Percentiles rank a stretch among this genome's conserved stretches.
Evolutionary conservation across 2,797 vertebrate species (phyloP).

Genomic region (Sebastes glaucus): DNA sequence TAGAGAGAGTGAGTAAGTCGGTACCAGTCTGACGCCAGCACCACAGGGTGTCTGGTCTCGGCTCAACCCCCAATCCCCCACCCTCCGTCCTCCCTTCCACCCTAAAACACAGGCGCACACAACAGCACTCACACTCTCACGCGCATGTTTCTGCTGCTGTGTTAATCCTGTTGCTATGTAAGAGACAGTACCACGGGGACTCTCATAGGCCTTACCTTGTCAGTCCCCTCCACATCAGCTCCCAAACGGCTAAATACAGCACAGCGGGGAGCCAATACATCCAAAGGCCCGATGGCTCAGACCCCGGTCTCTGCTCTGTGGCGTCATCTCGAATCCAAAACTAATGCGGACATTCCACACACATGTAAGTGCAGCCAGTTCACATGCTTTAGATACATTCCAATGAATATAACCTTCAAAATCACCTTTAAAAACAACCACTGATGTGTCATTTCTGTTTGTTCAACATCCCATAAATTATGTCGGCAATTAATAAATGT

Average conservation of each 20-base stretch:
- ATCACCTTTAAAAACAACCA: background rate
- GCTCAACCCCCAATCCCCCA: slow-evolving; percentile 17
- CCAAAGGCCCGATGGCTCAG: slow-evolving; percentile 9
- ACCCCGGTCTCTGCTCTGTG: slow-evolving; percentile 4
- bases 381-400: slow-evolving; percentile 17
- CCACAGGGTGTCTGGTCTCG: slow-evolving; percentile 56
- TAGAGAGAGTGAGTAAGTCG: slow-evolving; percentile 9
- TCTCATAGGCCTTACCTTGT: slow-evolving; percentile 63
- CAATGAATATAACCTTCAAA: background rate
- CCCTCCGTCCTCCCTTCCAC: slow-evolving; percentile 1
- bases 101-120: slow-evolving; percentile 11
- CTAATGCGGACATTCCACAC: slow-evolving; percentile 35
- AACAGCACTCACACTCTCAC: background rate
- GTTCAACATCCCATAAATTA: slow-evolving; percentile 21
- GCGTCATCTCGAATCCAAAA: slow-evolving; percentile 43
- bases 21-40: slow-evolving; percentile 67
- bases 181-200: slow-evolving; percentile 36
- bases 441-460: slow-evolving; percentile 31
- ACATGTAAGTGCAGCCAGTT: slow-evolving; percentile 5
- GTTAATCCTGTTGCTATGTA: slow-evolving; percentile 62
- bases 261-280: slow-evolving; percentile 20
- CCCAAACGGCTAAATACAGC: slow-evolving; percentile 41
- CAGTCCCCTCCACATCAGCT: slow-evolving; percentile 52
- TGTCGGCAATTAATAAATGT: slow-evolving; percentile 11
- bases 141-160: slow-evolving; percentile 1